phyloP scores from a whole-genome alignment of 2,888 invertebrate species.

The Anoncus sp. region DNA sequence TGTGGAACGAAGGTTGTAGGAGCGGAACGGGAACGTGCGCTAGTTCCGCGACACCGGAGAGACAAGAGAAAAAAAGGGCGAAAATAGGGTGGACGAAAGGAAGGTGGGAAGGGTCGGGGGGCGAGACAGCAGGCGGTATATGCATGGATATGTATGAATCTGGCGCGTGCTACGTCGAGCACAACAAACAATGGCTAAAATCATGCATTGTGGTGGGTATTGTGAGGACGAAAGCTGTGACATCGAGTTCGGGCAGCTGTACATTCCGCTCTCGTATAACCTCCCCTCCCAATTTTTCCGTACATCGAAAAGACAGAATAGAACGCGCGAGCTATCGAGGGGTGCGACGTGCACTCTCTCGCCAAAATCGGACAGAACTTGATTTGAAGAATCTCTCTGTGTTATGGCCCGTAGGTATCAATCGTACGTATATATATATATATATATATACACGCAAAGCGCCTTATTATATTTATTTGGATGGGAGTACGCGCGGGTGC shows the following conservation, averaged over 20 bases:
- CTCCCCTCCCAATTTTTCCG: conserved; percentile 18
- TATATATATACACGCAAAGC: not conserved
- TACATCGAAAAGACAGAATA: conserved; percentile 41
- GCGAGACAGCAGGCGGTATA: conserved; percentile 41
- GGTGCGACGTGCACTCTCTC: conserved; percentile 38
- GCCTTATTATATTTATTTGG: conserved; percentile 44
- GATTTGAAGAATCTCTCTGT: conserved; percentile 51
- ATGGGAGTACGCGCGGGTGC: conserved; percentile 8
- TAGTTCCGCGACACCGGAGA: conserved; percentile 15
- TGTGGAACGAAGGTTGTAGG: not conserved
- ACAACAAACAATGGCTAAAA: conserved; percentile 79
- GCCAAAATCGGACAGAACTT: conserved; percentile 54
- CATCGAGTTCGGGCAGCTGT: conserved; percentile 81
- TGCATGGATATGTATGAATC: conserved; percentile 65
- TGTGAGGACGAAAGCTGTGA: conserved; percentile 81
- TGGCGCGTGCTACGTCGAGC: conserved; percentile 75
- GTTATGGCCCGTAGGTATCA: not conserved
- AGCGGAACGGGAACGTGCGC: conserved; percentile 2
- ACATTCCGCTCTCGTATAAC: conserved; percentile 64
- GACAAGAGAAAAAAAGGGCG: conserved; percentile 10
- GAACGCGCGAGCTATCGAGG: conserved; percentile 39
- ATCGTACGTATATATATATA: no score
- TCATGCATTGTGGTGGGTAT: conserved; percentile 81
- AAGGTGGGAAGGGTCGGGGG: not conserved
- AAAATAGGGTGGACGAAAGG: conserved; percentile 6